Base-by-base conservation (phyloP, 2,797 vertebrate species). In the Cossypha polioptera region DNA sequence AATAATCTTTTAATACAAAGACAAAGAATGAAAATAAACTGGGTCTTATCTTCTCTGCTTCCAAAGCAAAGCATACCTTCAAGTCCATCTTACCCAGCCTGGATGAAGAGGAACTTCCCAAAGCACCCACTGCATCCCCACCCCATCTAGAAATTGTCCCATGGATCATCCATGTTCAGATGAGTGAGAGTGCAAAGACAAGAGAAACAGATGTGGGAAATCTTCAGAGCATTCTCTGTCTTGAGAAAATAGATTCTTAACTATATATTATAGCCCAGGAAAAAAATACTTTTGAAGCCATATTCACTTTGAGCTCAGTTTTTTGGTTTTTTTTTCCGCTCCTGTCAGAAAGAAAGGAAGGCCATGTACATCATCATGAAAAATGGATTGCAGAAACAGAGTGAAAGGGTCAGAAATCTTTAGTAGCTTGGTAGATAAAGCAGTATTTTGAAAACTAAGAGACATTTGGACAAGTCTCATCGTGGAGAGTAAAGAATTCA, bases 201-300 rank as follows among this genome's bases (percentile, higher is more conserved):
- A 59, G 38, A 82, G 57, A 94, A 94, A 91, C 8, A 87, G 79
- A 81, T 68, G 53, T 62, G 38, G 14, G 31, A 42, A 87, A 89
- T 89, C 50, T 91, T 87, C 16, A 71, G 45, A 53, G n/a, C 19
- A 26, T 53, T 80, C 66, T 66, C 57, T 77, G 38, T 57, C 63
- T 71, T 74, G 28, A 87, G 83, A 87, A 71, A 93, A 89, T 3
- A 82, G 71, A 55, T 82, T 82, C 61, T 88, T 91, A 77, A 74
- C 65, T 45, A 47, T 50, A 47, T 72, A 77, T 71, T 90, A 35
- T 42, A 91, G 88, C 35, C 29, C 10, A 35, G 74, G 53, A 61
- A 93, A 93, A 65, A 74, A 74, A 74, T 33, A 61, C 19, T 45
- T 92, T 79, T 67, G 81, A 96, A 95, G 57, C 35, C 74, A 65